phyloP scores from a whole-genome alignment of 2,113 vertebrate species.

The Carassius auratus region DNA sequence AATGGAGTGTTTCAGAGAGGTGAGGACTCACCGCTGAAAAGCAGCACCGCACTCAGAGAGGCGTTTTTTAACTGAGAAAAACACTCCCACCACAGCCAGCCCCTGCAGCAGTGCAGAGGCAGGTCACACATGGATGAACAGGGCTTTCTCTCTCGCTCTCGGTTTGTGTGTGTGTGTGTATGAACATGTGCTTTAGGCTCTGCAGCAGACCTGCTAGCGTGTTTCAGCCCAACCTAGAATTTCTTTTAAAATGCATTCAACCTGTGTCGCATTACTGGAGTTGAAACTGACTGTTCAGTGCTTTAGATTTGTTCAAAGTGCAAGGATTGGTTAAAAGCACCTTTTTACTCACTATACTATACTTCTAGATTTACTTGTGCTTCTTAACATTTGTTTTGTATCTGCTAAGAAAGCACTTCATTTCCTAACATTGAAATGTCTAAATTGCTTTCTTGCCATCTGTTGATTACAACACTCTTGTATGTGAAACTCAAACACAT shows the following conservation, averaged over 20 bases:
- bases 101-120: conserved; percentile 56
- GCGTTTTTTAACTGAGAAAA: conserved; percentile 37
- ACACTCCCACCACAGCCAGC: conserved; percentile 46
- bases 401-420: not conserved
- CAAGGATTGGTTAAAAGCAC: not conserved
- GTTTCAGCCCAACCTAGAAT: conserved; percentile 40
- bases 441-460: conserved; percentile 22
- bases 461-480: not conserved
- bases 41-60: conserved; percentile 40
- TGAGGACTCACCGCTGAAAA: conserved; percentile 35
- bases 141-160: conserved; percentile 4
- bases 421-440: conserved; percentile 1
- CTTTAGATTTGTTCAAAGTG: not conserved
- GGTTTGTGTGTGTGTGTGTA: conserved; percentile 7
- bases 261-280: conserved; percentile 28
- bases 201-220: conserved; percentile 42
- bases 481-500: not conserved
- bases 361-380: not conserved
- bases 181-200: conserved; percentile 53
- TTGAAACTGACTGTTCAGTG: conserved; percentile 12
- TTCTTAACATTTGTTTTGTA: not conserved
- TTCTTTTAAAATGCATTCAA: conserved; percentile 48
- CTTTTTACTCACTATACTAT: not conserved
- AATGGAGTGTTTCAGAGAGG: conserved; percentile 48
- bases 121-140: conserved; percentile 56